phyloP scores from a whole-genome alignment of 2,113 vertebrate genomes.

The Vulpes ferrilata region DNA sequence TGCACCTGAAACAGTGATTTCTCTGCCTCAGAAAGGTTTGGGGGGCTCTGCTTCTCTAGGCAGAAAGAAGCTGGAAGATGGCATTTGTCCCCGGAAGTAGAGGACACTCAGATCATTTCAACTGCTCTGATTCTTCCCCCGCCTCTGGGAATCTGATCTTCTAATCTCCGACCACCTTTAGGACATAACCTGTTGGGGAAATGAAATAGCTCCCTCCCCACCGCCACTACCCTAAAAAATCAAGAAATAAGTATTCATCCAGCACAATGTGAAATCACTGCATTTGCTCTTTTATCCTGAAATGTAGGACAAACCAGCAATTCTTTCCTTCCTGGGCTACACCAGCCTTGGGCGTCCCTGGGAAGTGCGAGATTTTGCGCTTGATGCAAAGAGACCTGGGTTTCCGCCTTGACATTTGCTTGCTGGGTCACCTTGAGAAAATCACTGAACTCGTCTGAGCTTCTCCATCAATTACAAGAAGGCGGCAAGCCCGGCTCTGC shows the following conservation, averaged over 20 bases:
- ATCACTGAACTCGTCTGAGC: neutral
- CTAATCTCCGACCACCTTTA: neutral
- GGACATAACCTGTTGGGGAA: neutral
- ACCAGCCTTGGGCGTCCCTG: neutral
- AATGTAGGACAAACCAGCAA: neutral
- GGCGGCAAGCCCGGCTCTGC: rapidly evolving
- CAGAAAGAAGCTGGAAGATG: neutral
- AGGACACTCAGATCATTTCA: neutral
- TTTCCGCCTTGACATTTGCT: neutral
- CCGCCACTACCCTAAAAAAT: neutral
- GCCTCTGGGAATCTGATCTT: neutral
- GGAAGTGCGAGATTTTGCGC: neutral
- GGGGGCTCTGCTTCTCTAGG: neutral
- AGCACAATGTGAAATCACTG: neutral
- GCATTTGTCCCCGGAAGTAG: neutral
- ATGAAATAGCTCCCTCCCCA: neutral
- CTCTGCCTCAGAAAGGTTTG: neutral
- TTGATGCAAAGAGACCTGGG: neutral
- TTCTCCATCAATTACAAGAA: neutral
- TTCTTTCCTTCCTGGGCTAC: neutral
- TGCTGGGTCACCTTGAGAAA: neutral
- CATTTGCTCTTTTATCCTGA: neutral
- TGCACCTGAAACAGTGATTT: rapidly evolving
- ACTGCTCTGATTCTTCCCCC: neutral
- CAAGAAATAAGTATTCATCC: neutral